Base-by-base conservation (phyloP, 2,888 invertebrate genomes). In the Diplazon laetatorius region DNA sequence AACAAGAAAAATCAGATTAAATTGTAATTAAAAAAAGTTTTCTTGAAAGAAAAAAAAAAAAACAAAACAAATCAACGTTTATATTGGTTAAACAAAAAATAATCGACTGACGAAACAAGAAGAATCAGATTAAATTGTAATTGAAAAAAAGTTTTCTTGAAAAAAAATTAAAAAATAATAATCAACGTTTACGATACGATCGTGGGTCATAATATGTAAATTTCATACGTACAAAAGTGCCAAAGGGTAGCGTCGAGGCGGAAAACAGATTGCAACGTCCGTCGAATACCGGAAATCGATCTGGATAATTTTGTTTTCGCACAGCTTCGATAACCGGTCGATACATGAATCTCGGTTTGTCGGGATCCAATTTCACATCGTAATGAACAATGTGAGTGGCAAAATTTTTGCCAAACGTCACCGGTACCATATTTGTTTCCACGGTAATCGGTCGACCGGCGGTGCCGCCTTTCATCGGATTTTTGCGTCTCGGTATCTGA, bases 321-420 rank as follows among this genome's bases (percentile, higher is more conserved):
- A 91, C 86, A 44, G 55, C 78, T 71, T 90, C 87, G 80, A 93
- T 93, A 0, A 93, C 93, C 0, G 79, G 62, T 0, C 94, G 91
- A 66, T 94, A 85, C 82, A 94, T 91, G 83, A 93, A 94, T 84
- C 94, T 95, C 0, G 96, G 95, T 50, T 90, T 93, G 14, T 96
- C 95, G 0, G 96, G 96, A 0, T 88, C 91, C 39, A 96, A 93
- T 0, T 91, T 92, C 0, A 97, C 95, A 85, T 99, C 98, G 89
- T 99, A 99, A 86, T 99, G 98, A 86, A 93, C 91, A 0, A 93
- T 92, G 0, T 55, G 35, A 0, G 82, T 83, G 5, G 87, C 80
- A 4, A 92, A 91, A 50, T 93, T 91, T 76, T 92, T 91, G 0
- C 83, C 72, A 65, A 95, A 91, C 8, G 87, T 85, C 80, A 96